phyloP scores from a whole-genome alignment of 2,113 vertebrate species.

The Eudorcas thomsonii region DNA sequence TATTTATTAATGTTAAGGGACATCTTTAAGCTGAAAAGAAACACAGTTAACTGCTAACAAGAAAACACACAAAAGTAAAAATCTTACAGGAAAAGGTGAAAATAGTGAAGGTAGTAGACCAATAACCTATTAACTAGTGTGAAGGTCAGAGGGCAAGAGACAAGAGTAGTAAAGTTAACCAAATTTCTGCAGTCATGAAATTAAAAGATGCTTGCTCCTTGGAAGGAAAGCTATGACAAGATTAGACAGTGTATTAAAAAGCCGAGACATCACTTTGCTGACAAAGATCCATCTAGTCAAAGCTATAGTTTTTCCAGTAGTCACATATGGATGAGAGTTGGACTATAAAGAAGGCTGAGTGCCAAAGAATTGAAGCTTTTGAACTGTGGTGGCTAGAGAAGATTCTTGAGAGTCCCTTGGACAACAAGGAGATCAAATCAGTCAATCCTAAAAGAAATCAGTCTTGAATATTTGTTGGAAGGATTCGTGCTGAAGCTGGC shows the following conservation, averaged over 20 bases:
- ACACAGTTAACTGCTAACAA: neutral
- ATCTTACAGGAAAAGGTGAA: neutral
- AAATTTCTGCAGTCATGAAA: neutral
- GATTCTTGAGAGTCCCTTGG: neutral
- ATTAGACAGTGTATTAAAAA: neutral
- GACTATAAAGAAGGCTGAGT: neutral
- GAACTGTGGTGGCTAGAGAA: neutral
- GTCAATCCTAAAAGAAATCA: neutral
- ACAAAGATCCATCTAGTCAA: neutral
- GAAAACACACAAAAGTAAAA: neutral
- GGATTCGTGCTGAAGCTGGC: neutral
- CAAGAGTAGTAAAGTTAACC: neutral
- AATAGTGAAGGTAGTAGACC: neutral
- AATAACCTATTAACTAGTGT: neutral
- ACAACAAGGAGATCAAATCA: neutral
- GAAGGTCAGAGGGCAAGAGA: neutral
- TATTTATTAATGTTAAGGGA: neutral
- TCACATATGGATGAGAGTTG: neutral
- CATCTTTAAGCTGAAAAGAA: neutral
- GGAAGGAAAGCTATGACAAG: neutral
- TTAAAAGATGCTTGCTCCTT: neutral
- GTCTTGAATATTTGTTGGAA: neutral
- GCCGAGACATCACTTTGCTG: neutral
- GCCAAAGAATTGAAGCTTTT: neutral
- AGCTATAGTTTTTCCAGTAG: neutral